Base-by-base conservation (phyloP, 2,113 vertebrate species). In the Mohoua ochrocephala region DNA sequence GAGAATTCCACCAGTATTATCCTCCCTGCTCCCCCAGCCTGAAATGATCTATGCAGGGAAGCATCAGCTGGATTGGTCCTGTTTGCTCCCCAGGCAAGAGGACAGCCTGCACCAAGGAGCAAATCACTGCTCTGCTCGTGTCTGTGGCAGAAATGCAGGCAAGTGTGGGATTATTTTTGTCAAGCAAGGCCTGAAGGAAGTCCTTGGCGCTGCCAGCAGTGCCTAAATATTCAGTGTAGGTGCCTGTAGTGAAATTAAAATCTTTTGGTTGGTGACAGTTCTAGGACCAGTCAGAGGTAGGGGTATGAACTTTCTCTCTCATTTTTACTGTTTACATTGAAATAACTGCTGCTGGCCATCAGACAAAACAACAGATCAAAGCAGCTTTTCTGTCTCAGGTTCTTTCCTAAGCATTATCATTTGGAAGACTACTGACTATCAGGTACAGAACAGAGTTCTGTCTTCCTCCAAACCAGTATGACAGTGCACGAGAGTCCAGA, bases 381-480 rank as follows among this genome's bases (percentile, higher is more conserved):
- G 9, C 4, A 70, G 31, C 35, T 87, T 57, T 68, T 65, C 71
- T 26, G 6, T 49, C 71, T 80, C 76, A 26, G 23, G 5, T 2
- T 63, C 90, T 95, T 96, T 77, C 57, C 88, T 50, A 84, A 84
- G 70, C 73, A 80, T 78, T 79, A 60, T 79, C 39, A n/a, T 82
- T 95, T 77, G 69, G 24, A 37, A 64, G 18, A 59, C n/a, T 91
- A 63, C 60, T 49, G 39, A 54, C 52, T 91, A 33, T 63, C 5
- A 13, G 56, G 53, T 93, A 60, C 27, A 80, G 57, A 88, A 47
- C 15, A 73, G 79, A 60, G 84, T 79, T 95, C 68, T 78, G 35
- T 68, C 73, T 91, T 96, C 49, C 84, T 27, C 31, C 35, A 82
- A 69, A 79, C 16, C 57, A 79, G 11, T 69, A 87, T 30, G 49